phyloP scores from a whole-genome alignment of 1,140 invertebrate species.

The Habropoda laboriosa region DNA sequence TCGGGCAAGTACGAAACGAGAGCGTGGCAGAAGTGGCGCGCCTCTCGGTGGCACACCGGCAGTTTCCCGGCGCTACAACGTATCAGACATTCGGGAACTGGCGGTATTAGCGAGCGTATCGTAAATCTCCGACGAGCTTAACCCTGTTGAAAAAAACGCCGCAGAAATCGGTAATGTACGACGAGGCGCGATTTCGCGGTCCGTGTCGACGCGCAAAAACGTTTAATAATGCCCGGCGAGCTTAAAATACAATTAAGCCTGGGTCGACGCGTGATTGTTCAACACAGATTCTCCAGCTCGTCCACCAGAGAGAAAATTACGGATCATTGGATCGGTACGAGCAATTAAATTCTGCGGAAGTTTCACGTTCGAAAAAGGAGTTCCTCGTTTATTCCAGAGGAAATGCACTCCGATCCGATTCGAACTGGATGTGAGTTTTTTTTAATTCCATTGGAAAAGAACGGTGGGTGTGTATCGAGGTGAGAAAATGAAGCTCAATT shows the following conservation, averaged over 20 bases:
- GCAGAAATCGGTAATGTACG: conserved; percentile 40
- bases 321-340: neutral
- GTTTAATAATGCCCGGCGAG: conserved; percentile 50
- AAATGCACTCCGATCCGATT: too few relatives aligned
- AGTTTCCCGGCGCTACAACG: conserved; percentile 55
- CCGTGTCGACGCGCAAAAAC: conserved; percentile 12
- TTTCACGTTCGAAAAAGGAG: neutral
- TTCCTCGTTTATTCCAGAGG: too few relatives aligned
- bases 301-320: neutral
- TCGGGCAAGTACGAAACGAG: conserved; percentile 49
- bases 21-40: conserved; percentile 34
- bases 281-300: neutral
- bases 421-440: too few relatives aligned
- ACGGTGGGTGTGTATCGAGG: too few relatives aligned
- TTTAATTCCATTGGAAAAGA: too few relatives aligned
- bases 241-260: conserved; percentile 41
- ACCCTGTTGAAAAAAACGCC: conserved; percentile 27
- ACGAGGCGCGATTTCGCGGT: neutral
- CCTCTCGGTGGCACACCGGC: conserved; percentile 26
- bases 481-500: too few relatives aligned
- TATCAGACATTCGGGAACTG: conserved; percentile 64
- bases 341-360: conserved; percentile 2
- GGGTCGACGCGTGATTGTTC: conserved; percentile 16
- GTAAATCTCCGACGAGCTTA: conserved; percentile 62
- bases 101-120: conserved; percentile 55